A percentile compares a stretch with the other conserved stretches of the same genome.
Conservation (phyloP, 2,113 vertebrate species). For the Centropus bengalensis region DNA sequence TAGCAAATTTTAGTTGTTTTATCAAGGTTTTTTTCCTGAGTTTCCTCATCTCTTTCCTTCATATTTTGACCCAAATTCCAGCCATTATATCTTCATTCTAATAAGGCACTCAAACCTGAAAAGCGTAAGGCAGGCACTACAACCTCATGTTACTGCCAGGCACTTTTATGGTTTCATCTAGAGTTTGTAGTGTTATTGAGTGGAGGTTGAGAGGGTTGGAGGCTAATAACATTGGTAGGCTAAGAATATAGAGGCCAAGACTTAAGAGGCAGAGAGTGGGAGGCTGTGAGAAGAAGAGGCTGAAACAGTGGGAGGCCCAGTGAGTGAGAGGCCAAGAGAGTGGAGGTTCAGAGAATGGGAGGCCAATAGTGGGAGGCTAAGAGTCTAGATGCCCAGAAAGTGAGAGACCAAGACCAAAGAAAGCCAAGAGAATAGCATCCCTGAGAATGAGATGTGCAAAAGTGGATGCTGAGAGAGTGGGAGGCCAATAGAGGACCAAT, state of each 20-base stretch:
- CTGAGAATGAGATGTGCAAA: too few relatives aligned
- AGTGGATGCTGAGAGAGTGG: background rate
- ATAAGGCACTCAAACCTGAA: background rate
- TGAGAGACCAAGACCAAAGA: too few relatives aligned
- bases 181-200: background rate
- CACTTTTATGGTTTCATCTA: background rate
- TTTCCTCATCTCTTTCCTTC: conserved; percentile 18
- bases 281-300: too few relatives aligned
- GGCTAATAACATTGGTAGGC: background rate
- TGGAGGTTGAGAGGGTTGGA: background rate
- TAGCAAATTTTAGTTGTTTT: conserved; percentile 50
- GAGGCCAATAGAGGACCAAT: background rate
- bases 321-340: too few relatives aligned
- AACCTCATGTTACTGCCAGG: background rate
- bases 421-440: too few relatives aligned
- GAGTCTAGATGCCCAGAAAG: background rate
- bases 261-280: too few relatives aligned
- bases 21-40: background rate
- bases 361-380: too few relatives aligned
- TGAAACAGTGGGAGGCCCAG: too few relatives aligned
- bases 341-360: too few relatives aligned
- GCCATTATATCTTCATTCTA: conserved; percentile 7
- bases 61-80: conserved; percentile 39
- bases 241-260: too few relatives aligned
- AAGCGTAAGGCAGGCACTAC: background rate